Conservation (phyloP, 2,888 invertebrate species). For the Himalopsyche kuldschensis region DNA sequence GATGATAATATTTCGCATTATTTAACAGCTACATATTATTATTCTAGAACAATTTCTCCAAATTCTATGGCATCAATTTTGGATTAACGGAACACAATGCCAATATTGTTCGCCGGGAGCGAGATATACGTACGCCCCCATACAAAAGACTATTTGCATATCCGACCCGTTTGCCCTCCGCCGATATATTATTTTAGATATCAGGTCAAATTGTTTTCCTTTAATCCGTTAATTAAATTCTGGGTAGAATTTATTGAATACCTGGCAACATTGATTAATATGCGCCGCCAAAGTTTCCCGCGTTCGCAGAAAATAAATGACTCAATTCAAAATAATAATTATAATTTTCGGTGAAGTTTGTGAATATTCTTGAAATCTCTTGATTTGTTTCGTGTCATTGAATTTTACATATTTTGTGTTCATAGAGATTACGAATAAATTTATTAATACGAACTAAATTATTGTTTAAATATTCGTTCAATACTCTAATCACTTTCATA, state of each 20-base stretch:
- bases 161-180: neutral
- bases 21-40: neutral
- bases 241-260: neutral
- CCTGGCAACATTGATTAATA: neutral
- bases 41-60: neutral
- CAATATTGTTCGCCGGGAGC: neutral
- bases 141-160: neutral
- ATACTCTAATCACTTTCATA: no score
- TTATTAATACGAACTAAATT: no score
- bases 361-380: no score
- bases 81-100: neutral
- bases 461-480: no score
- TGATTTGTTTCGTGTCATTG: no score
- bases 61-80: neutral
- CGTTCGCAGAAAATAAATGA: neutral
- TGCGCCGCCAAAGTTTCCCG: neutral
- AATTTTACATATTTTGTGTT: no score
- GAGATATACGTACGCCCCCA: neutral
- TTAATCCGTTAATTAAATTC: neutral
- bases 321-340: neutral
- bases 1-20: neutral
- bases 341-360: no score
- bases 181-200: neutral
- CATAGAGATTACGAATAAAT: no score
- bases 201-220: conserved; percentile 1